Evolutionary conservation across 2,797 vertebrate genomes (phyloP), one percentile per base, ranked within the genome.

Genomic region (Darevskia mixta): DNA sequence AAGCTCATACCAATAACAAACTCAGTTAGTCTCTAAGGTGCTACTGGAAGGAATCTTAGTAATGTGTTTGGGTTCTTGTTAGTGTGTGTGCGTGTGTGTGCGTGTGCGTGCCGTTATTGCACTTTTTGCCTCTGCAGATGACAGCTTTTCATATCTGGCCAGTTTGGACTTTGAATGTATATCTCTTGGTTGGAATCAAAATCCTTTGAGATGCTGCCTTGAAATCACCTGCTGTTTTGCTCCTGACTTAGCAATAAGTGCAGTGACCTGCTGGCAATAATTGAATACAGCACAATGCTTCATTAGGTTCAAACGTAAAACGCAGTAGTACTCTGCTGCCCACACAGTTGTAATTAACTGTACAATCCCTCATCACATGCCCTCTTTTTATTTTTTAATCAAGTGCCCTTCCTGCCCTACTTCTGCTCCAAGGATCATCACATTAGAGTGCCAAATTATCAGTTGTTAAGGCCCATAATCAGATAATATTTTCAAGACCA

Each of bases 251-350:
- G 43, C 23, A 25, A 23, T 89, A 86, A 86, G 72, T 29, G n/a
- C 78, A 86, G 55, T 94, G 85, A 86, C 85, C 79, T 73, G 35
- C 23, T 58, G 5, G 38, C 0, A 2, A 79, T 29, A 88, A 85
- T 83, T 86, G 89, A 92, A 72, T 69, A 72, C 25, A 78, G 72
- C 23, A 82, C 88, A 93, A 73, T 81, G 41, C 78, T 93, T 93
- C 0, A 85, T 93, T 88, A 91, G 84, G 27, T 85, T 91, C 91
- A 93, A 92, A 92, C 61, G 80, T 85, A 75, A 89, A 87, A 75
- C 13, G 58, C 84, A 80, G n/a, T 90, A 27, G 55, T 67, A 82
- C 86, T 89, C 83, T 88, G 29, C 67, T 92, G 69, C 13, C 76
- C 32, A n/a, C 61, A 9, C 29, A 91, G 83, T 79, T 89, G 43